phyloP scores from a whole-genome alignment of 1,140 invertebrate genomes.

The Planococcus citri region DNA sequence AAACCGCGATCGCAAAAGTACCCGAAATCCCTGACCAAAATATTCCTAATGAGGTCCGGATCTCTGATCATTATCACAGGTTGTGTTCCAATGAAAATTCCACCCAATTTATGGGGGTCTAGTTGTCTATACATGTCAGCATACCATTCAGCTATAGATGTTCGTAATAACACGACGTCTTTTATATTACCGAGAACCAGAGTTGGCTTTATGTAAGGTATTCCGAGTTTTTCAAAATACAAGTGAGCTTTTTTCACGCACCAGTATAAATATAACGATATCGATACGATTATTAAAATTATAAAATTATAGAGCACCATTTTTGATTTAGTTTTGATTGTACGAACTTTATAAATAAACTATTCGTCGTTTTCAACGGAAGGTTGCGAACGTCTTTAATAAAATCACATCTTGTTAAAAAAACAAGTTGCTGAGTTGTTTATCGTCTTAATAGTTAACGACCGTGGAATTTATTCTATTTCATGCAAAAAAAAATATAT shows the following conservation, averaged over 20 bases:
- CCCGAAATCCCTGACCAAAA: constrained; percentile 39
- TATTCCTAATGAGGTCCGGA: constrained; percentile 36
- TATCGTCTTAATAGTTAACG: too few relatives aligned
- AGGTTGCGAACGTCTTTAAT: too few relatives aligned
- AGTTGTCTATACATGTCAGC: not conserved
- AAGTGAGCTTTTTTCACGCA: not conserved
- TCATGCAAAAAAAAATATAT: too few relatives aligned
- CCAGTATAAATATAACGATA: not conserved
- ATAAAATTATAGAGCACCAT: too few relatives aligned
- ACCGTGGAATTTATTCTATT: too few relatives aligned
- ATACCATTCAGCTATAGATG: not conserved
- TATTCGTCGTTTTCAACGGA: too few relatives aligned
- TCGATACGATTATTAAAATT: too few relatives aligned
- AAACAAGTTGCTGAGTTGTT: too few relatives aligned
- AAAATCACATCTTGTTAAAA: too few relatives aligned
- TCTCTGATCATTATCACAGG: constrained; percentile 36
- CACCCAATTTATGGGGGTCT: constrained; percentile 14
- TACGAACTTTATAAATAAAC: too few relatives aligned
- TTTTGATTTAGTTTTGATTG: too few relatives aligned
- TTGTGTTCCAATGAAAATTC: not conserved
- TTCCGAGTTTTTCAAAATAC: not conserved
- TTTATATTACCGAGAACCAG: not conserved
- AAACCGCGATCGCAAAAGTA: constrained; percentile 33
- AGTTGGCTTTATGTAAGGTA: not conserved
- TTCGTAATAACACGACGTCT: not conserved